Conservation (phyloP, 1,140 invertebrate genomes). For the Potamilus streckersoni region DNA sequence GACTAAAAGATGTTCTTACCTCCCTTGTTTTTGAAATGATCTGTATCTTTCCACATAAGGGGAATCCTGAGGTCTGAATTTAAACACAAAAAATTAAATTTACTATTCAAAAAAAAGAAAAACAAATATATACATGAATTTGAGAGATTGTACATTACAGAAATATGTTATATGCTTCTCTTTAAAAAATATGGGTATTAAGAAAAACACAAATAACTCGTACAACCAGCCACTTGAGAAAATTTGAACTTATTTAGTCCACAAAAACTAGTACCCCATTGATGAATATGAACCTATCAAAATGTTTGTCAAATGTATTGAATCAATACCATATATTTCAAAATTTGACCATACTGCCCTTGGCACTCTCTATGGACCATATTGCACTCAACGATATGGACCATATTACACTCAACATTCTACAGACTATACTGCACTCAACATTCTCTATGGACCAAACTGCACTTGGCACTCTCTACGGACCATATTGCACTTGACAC, state of each 20-base stretch:
- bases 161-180: conserved; percentile 1
- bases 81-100: conserved; percentile 56
- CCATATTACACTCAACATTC: too few species aligned
- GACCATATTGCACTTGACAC: too few species aligned
- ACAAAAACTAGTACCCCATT: neutral
- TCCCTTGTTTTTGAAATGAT: conserved; percentile 81
- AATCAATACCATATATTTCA: too few species aligned
- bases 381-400: too few species aligned
- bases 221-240: neutral
- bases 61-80: conserved; percentile 77
- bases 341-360: too few species aligned
- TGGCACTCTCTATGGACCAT: too few species aligned
- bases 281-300: neutral
- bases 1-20: conserved; percentile 39
- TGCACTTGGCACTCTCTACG: too few species aligned
- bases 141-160: neutral
- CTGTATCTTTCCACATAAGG: conserved; percentile 79
- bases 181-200: conserved; percentile 6
- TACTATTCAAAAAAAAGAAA: neutral
- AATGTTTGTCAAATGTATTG: too few species aligned
- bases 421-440: too few species aligned
- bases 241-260: neutral
- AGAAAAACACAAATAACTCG: neutral
- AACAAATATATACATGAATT: conserved; percentile 15
- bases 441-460: too few species aligned